Evolutionary conservation across 2,888 invertebrate genomes (phyloP), one percentile per base, ranked within the genome.

Genomic region (Tenthredo livida): DNA sequence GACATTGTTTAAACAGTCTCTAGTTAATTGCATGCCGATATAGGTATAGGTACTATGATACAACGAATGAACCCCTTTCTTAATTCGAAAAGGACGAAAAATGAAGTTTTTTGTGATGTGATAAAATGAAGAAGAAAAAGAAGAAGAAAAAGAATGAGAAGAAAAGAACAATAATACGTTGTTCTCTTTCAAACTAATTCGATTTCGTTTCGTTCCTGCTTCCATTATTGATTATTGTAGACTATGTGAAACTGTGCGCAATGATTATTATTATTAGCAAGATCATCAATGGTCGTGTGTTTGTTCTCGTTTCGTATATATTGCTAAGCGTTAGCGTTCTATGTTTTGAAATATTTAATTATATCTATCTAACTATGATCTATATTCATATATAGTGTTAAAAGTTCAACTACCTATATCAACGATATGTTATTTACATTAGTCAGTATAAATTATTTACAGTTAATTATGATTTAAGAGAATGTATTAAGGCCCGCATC

Each of bases 1-100:
- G 54, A 54, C 54, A 54, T 54, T 6, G 54, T 54, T 54, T n/a
- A n/a, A 54, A 54, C n/a, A 54, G n/a, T 54, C 54, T 54, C n/a
- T 54, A 54, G 54, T 54, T 54, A 54, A 54, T 54, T 54, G 54
- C 54, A 54, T 54, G n/a, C 54, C 54, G 54, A 54, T 54, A 54
- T 54, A n/a, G 54, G 54, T 54, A 54, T 54, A 54, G n/a, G n/a
- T 54, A 54, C n/a, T n/a, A 54, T n/a, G 7, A 54, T 54, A 54
- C 54, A 54, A 54, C 54, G 54, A 54, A 54, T 54, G n/a, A n/a
- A 54, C 54, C 1, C 1, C n/a, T 54, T 54, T 17, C 2, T n/a
- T n/a, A n/a, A n/a, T n/a, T 2, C 7, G 1, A n/a, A 17, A n/a
- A n/a, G n/a, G n/a, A 54, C 54, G n/a, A 50, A 50, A n/a, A 50